phyloP scores from a whole-genome alignment of 2,797 vertebrate species.

The Synaphobranchus kaupii region DNA sequence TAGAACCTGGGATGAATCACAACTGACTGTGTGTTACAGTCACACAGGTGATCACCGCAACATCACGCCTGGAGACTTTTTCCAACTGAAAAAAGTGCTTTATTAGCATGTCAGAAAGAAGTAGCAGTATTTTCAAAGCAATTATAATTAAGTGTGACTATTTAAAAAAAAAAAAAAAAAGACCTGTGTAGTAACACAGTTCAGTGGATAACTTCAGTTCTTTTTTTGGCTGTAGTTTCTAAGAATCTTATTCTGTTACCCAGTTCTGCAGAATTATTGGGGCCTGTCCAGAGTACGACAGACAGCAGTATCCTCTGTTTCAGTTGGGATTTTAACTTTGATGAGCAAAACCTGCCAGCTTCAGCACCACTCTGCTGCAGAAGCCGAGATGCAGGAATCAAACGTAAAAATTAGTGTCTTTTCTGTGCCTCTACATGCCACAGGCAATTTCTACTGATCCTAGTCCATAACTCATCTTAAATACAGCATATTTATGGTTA shows the following conservation, averaged over 20 bases:
- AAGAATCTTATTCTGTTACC: neutral
- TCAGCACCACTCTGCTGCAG: neutral
- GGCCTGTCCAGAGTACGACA: neutral
- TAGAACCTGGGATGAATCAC: neutral
- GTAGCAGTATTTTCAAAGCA: conserved; percentile 9
- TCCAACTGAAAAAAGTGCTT: conserved; percentile 16
- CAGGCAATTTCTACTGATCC: neutral
- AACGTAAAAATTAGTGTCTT: neutral
- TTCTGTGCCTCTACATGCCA: neutral
- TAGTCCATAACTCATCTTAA: neutral
- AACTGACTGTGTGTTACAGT: neutral
- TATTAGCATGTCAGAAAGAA: conserved; percentile 8
- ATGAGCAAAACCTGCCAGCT: neutral
- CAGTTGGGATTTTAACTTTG: neutral
- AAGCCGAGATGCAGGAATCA: neutral
- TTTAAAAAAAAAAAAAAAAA: neutral
- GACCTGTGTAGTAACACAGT: neutral
- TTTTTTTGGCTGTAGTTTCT: neutral
- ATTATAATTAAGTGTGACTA: neutral
- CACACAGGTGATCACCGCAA: neutral
- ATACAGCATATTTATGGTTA: neutral
- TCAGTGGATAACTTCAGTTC: neutral
- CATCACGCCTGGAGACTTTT: neutral
- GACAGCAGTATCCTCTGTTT: neutral
- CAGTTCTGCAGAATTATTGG: neutral